A percentile compares a stretch with the other conserved stretches of the same genome.
These are phyloP conservation scores for Synanthedon vespiformis DNA, from an alignment of 2,888 invertebrate species.

Conservation along the genomic window DNA sequence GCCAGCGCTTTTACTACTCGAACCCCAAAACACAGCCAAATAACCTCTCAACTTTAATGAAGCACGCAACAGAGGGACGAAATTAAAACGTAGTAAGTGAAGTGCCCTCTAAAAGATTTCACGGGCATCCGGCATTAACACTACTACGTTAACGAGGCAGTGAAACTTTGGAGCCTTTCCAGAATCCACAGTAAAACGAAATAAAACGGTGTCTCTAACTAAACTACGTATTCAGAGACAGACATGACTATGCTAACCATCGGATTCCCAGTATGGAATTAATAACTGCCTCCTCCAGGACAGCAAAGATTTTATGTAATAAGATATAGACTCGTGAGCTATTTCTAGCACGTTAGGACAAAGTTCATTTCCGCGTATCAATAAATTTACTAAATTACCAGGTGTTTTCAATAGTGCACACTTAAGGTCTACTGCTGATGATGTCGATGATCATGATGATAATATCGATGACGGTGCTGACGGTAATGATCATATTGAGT, in stretches of 20 bases:
- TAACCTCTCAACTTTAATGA: constrained; percentile 58
- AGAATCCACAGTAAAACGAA: constrained; percentile 34
- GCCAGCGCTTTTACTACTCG: background rate
- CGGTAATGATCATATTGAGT: too few relatives aligned
- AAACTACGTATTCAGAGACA: too few relatives aligned
- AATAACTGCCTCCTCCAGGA: background rate
- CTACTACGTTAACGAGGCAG: constrained; percentile 52
- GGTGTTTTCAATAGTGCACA: too few relatives aligned
- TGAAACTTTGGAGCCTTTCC: constrained; percentile 57
- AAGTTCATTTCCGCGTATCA: too few relatives aligned
- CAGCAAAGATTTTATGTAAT: background rate
- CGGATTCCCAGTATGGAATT: too few relatives aligned
- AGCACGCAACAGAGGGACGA: constrained; percentile 40
- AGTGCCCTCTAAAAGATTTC: constrained; percentile 55
- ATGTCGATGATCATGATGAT: too few relatives aligned
- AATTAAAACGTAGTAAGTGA: constrained; percentile 44
- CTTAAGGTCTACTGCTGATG: too few relatives aligned
- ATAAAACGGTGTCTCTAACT: too few relatives aligned
- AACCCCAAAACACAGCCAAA: constrained; percentile 37
- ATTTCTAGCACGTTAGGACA: too few relatives aligned
- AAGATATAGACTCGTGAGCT: background rate
- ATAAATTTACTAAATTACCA: too few relatives aligned
- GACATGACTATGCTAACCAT: background rate
- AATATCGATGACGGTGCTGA: too few relatives aligned
- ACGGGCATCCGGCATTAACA: constrained; percentile 58